Evolutionary conservation across 1,140 invertebrate species (phyloP).

Genomic region (Drosophila miranda): DNA sequence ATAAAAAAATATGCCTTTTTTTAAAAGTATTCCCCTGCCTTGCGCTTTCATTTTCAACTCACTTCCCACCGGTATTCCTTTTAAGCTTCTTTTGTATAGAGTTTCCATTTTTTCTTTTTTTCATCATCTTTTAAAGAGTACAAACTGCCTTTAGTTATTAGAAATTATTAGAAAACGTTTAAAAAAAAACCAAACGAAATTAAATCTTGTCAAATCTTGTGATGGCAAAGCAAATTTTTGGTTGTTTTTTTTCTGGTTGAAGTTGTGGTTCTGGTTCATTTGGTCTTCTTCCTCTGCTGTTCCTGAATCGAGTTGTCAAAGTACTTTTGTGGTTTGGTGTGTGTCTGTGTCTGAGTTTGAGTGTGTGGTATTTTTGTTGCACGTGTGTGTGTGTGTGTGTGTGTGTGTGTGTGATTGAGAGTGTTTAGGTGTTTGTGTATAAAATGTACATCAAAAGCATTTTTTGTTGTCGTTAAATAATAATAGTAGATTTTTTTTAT

Average conservation of each 20-base stretch:
- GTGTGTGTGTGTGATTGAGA: constrained; percentile 26
- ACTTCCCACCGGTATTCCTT: background rate
- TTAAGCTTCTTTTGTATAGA: constrained; percentile 28
- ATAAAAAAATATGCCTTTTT: constrained; percentile 72
- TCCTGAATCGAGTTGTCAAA: constrained; percentile 55
- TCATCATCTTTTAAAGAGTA: constrained; percentile 37
- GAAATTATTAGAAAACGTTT: constrained; percentile 55
- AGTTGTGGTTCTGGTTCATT: background rate
- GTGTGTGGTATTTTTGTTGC: constrained; percentile 1
- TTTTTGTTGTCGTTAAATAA: constrained; percentile 54
- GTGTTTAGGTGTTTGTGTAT: constrained; percentile 34
- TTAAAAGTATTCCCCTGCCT: constrained; percentile 48
- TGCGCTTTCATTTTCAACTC: constrained; percentile 21
- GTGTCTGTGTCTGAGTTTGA: constrained; percentile 23
- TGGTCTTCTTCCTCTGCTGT: constrained; percentile 16
- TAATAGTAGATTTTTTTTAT: constrained; percentile 47
- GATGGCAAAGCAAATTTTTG: constrained; percentile 58
- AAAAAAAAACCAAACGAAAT: constrained; percentile 41
- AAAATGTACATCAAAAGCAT: constrained; percentile 71
- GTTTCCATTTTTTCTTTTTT: constrained; percentile 23
- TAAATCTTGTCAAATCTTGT: constrained; percentile 41
- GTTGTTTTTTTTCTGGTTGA: constrained; percentile 19
- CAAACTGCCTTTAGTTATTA: constrained; percentile 50
- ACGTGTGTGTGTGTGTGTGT: constrained; percentile 4
- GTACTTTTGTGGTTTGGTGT: constrained; percentile 62